These are phyloP conservation scores for Ferrisia virgata DNA, from an alignment of 2,888 invertebrate genomes.

Conservation along the genomic window DNA sequence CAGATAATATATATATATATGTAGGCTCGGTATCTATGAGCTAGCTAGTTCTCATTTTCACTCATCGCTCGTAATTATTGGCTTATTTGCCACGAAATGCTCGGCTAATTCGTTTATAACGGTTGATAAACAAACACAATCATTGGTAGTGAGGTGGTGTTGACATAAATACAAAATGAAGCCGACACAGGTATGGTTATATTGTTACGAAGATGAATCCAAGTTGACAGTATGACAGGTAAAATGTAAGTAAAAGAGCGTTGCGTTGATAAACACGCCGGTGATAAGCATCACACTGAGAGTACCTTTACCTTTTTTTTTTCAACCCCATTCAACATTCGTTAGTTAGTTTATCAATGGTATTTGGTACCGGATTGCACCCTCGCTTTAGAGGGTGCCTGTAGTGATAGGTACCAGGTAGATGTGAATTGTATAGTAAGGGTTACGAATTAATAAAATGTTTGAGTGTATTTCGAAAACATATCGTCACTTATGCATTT, in stretches of 20 bases:
- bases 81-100: conserved; percentile 5
- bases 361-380: not conserved
- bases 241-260: not conserved
- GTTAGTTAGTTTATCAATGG: not conserved
- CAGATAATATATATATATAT: too few relatives aligned
- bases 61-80: conserved; percentile 23
- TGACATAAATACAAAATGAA: conserved; percentile 8
- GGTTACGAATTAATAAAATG: not conserved
- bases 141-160: not conserved
- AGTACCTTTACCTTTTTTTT: not conserved
- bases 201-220: conserved; percentile 32
- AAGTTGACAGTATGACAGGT: conserved; percentile 37
- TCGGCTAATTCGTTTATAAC: conserved; percentile 34
- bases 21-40: not conserved
- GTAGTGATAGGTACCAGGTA: too few relatives aligned
- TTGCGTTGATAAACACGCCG: conserved; percentile 29
- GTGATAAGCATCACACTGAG: conserved; percentile 39
- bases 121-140: conserved; percentile 38
- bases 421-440: not conserved
- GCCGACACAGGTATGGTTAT: not conserved
- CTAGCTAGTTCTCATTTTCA: not conserved
- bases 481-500: too few relatives aligned
- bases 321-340: not conserved
- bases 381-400: not conserved
- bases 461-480: not conserved